Base-by-base conservation (phyloP, 2,113 vertebrate species). In the Nycticebus coucang region DNA sequence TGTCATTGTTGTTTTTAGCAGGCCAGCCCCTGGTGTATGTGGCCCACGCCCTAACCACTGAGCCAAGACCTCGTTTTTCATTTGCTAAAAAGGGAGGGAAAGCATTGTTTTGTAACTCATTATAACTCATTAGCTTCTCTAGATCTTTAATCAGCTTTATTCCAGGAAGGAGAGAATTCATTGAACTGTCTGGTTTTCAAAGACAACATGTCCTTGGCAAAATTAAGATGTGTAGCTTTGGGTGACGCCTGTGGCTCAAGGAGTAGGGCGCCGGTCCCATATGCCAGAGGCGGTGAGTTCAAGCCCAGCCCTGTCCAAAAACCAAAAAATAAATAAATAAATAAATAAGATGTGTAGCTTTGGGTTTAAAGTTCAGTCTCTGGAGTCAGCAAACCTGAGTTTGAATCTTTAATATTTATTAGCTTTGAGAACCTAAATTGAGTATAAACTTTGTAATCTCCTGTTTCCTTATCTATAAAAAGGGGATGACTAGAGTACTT, bases 71-170 rank as follows among this genome's bases (percentile, higher is more conserved):
- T 71, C 17, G 21, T 82, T 91, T 93, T 86, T 90, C 41, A 35
- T 75, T 69, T 69, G 12, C 24, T 87, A 71, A 37, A 55, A 77
- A 33, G 30, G 26, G 30, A 68, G 5, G 35, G 12, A 96, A 59
- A 50, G 12, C 69, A 53, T 68, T 74, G 24, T 74, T 93, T 92
- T 75, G 15, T 68, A 74, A 41, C 10, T 89, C 45, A 59, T 30
- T 69, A 3, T 69, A 91, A 77, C 62, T 77, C 69, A 64, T n/a
- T n/a, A 53, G 6, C 59, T 55, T 68, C 69, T 69, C 41, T 77
- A 87, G 77, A 87, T 60, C 77, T 94, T 94, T 82, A 71, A 87
- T 69, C 41, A 83, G 84, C 26, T 87, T 83, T 82, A 77, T 94
- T 71, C 69, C 53, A 45, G 37, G 28, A 96, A 82, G 28, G 17